Conservation (phyloP, 2,797 vertebrate species). For the Sciurus carolinensis region DNA sequence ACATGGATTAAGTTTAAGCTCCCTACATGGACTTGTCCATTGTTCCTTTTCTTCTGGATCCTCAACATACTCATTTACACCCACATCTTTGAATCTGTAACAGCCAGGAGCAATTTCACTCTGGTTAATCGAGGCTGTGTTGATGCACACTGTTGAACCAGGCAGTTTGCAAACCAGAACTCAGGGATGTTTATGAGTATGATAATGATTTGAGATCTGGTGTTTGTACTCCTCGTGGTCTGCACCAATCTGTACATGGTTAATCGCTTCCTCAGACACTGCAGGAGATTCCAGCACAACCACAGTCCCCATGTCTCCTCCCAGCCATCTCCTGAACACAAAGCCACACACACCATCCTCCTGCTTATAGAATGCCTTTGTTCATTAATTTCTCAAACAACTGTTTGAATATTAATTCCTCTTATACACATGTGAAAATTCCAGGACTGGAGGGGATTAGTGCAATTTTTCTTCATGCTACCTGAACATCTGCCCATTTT, state of each 20-base stretch:
- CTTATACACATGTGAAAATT: background rate
- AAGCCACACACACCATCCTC: background rate
- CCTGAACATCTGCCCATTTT: background rate
- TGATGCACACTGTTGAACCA: background rate
- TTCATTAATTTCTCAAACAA: background rate
- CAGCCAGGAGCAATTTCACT: background rate
- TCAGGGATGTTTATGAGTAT: background rate
- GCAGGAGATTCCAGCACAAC: background rate
- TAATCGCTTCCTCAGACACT: background rate
- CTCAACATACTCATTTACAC: slow-evolving; percentile 31
- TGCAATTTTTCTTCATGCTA: background rate
- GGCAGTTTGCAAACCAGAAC: too few relatives aligned
- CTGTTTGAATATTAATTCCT: background rate
- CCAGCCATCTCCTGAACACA: background rate
- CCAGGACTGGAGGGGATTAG: background rate
- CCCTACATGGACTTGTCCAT: background rate
- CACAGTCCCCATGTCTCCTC: background rate
- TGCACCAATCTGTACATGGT: background rate
- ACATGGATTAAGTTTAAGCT: background rate
- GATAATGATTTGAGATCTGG: background rate
- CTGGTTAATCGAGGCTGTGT: background rate
- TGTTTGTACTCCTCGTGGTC: background rate
- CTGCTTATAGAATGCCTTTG: background rate
- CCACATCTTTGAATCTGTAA: background rate
- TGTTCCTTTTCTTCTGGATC: slow-evolving; percentile 5